phyloP scores from a whole-genome alignment of 1,140 invertebrate species.

The Drosophila jambulina region DNA sequence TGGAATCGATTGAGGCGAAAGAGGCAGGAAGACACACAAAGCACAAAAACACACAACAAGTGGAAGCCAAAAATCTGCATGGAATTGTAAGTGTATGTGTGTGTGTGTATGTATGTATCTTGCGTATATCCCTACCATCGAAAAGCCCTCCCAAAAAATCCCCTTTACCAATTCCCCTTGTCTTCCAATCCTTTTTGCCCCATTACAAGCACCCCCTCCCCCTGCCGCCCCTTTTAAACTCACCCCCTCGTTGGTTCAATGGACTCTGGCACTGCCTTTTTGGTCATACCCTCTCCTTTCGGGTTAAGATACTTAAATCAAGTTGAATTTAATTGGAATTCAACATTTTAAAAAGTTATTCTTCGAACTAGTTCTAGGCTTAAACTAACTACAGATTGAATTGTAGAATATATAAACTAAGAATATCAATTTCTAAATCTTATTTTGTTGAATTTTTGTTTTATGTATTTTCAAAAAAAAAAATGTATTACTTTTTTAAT shows the following conservation, averaged over 20 bases:
- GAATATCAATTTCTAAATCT: too few relatives aligned
- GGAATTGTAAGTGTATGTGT: neutral
- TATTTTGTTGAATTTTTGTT: too few relatives aligned
- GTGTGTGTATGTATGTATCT: neutral
- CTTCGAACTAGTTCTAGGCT: too few relatives aligned
- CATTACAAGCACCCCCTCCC: conserved; percentile 13
- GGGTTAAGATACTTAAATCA: neutral
- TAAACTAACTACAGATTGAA: too few relatives aligned
- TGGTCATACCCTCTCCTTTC: conserved; percentile 15
- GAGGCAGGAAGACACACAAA: conserved; percentile 23
- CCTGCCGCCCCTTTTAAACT: conserved; percentile 14
- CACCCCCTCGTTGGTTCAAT: conserved; percentile 51
- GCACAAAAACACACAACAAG: conserved; percentile 43
- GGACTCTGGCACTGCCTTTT: conserved; percentile 49
- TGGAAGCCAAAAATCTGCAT: conserved; percentile 64
- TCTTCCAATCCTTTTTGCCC: conserved; percentile 27
- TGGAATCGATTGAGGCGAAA: conserved; percentile 47
- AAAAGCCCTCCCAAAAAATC: neutral
- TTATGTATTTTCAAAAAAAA: too few relatives aligned
- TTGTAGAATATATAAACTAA: too few relatives aligned
- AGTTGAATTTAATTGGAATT: neutral
- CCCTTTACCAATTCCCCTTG: neutral
- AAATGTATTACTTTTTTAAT: too few relatives aligned
- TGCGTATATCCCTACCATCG: conserved; percentile 8
- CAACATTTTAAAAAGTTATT: too few relatives aligned